Evolutionary conservation across 2,113 vertebrate species (phyloP).

Genomic region (Halichoerus grypus): DNA sequence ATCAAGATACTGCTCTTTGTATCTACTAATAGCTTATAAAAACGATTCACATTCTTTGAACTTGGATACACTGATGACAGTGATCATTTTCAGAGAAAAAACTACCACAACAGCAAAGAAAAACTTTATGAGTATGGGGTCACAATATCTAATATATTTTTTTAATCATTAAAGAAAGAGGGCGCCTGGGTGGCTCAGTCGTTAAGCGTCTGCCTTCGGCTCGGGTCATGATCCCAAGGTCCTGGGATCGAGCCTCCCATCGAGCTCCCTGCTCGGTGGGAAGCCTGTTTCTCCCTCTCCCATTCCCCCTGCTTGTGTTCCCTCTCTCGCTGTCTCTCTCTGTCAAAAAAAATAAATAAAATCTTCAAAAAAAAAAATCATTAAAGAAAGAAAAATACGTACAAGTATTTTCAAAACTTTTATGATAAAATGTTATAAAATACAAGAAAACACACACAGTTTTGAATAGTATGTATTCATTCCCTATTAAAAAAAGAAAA

Average conservation of each 20-base stretch:
- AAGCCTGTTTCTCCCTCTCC: too few relatives aligned
- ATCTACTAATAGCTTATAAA: constrained; percentile 26
- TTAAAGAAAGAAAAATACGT: not conserved
- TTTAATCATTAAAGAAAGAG: constrained; percentile 37
- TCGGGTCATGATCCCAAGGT: too few relatives aligned
- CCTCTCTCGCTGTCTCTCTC: too few relatives aligned
- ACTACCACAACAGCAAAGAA: not conserved
- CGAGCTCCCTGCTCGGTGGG: too few relatives aligned
- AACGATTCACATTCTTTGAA: not conserved
- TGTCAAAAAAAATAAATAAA: too few relatives aligned
- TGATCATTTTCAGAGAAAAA: constrained; percentile 39
- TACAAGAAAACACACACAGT: not conserved
- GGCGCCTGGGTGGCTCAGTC: too few relatives aligned
- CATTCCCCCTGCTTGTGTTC: too few relatives aligned
- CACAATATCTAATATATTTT: not conserved
- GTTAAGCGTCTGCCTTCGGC: too few relatives aligned
- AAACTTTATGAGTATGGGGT: not conserved
- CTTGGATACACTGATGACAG: not conserved
- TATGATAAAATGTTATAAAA: constrained; percentile 35
- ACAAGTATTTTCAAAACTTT: not conserved
- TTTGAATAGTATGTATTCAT: constrained; percentile 56
- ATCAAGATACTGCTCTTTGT: not conserved
- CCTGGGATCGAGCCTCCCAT: too few relatives aligned
- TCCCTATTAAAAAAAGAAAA: constrained; percentile 1
- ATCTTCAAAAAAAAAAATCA: not conserved